Base-by-base conservation (phyloP, 2,113 vertebrate species). In the Gasterosteus nipponicus region DNA sequence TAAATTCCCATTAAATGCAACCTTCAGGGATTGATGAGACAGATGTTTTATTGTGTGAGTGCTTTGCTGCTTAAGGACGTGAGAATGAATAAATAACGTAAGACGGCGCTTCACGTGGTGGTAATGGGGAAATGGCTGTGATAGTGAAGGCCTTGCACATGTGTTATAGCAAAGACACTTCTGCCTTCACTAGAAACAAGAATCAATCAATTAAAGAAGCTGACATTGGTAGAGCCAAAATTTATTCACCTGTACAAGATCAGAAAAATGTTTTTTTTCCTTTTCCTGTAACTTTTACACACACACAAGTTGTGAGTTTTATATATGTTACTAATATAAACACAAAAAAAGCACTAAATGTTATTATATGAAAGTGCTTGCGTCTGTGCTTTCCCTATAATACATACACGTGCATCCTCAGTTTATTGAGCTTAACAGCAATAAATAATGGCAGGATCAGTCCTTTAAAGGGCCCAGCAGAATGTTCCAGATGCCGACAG, bases 381-480 rank as follows among this genome's bases (percentile, higher is more conserved):
- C 69, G 19, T 44, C n/a, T 38, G 11, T 60, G 10, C 38, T 63
- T 47, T 49, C 35, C 60, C 56, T 29, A 41, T 66, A 44, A 29
- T 63, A 53, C 42, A 46, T 16, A 53, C n/a, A 19, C 47, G 11
- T 10, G 65, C 18, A 38, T 46, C 58, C 12, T 62, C 35, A 22
- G 58, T 64, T n/a, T 72, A 44, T 18, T 69, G 79, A 81, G 54
- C 57, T 69, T 35, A 78, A 61, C 67, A 26, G 33, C 1, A 14
- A 85, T 84, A 81, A 90, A 76, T 80, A 77, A 87, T 76, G 49
- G 56, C 1, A 61, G 0, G 31, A 56, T 87, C 73, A 85, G 71
- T 59, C 6, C 12, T 84, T 75, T 77, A 84, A 86, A 81, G 66
- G 58, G 38, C 35, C 38, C 41, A 56, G 33, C 65, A 51, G 46